These are phyloP conservation scores for Caenorhabditis inopinata DNA, from an alignment of 1,140 invertebrate genomes.

Conservation along the genomic window DNA sequence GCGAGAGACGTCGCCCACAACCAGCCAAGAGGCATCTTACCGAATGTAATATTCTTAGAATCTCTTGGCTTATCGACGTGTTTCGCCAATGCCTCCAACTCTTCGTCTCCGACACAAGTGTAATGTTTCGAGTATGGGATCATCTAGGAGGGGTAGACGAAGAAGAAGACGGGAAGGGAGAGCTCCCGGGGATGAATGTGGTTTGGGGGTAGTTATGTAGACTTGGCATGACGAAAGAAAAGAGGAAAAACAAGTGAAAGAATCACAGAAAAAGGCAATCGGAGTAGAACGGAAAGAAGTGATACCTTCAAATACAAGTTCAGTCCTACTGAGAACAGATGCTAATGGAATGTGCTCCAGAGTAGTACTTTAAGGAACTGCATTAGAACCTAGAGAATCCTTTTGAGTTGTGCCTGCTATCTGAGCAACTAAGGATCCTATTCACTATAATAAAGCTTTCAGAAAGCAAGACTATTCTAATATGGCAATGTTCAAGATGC, in stretches of 20 bases:
- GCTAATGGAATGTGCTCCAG: neutral
- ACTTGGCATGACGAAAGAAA: neutral
- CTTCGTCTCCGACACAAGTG: neutral
- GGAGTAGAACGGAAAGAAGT: neutral
- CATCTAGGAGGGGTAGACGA: neutral
- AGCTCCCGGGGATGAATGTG: neutral
- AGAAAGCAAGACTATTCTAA: too few species aligned
- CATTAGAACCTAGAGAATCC: neutral
- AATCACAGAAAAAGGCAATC: neutral
- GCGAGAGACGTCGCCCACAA: slow-evolving; percentile 28
- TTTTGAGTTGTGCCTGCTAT: too few species aligned
- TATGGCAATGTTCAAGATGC: too few species aligned
- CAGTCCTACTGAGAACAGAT: slow-evolving; percentile 22
- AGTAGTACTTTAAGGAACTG: neutral
- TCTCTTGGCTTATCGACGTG: slow-evolving; percentile 15
- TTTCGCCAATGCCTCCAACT: neutral
- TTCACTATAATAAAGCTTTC: too few species aligned
- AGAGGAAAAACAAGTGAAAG: slow-evolving; percentile 8
- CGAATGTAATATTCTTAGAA: slow-evolving; percentile 28
- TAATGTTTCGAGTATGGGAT: slow-evolving; percentile 28
- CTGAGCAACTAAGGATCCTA: too few species aligned
- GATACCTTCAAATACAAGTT: neutral
- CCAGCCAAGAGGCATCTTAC: slow-evolving; percentile 5
- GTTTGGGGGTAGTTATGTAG: slow-evolving; percentile 3
- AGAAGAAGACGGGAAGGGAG: slow-evolving; percentile 1